Evolutionary conservation across 2,888 invertebrate species (phyloP), one percentile per base, ranked within the genome.

Genomic region (Endotricha flammealis): DNA sequence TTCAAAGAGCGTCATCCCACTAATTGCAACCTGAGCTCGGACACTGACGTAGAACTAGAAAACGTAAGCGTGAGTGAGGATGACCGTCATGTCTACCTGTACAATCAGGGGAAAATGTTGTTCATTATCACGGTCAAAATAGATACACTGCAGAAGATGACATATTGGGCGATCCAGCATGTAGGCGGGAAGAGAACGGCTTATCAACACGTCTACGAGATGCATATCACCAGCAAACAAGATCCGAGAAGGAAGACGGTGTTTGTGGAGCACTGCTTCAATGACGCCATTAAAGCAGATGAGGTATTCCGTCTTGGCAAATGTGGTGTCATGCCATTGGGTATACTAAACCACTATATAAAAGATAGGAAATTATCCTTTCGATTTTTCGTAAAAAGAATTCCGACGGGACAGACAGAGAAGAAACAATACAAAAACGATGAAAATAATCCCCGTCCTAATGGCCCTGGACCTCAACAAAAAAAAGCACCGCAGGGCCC

Each of bases 111-210:
- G 22, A 79, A 77, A 40, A 46, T 73, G 39, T 57, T 76, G 31
- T 85, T 80, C 43, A 66, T 78, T 23, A 45, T 85, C 7, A 81
- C 81, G 9, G 43, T 80, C 45, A 80, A 78, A 48, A 61, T 80
- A 8, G 79, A 80, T 35, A 75, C 74, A 8, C 45, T 69, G 29
- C 73, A 76, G 46, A 76, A 82, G 35, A 67, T 76, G 69, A 72
- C 64, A 2, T 85, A 70, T 45, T 85, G 79, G 79, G 44, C 67
- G 10, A 44, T 85, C 12, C 85, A 85, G 45, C 75, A 67, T 30
- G 77, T 85, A 22, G 85, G 83, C 12, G 65, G 68, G 25, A 77
- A 74, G 49, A 64, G 61, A 39, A 45, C 44, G 2, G 85, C 85
- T 1, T 60, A 64, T 11, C 71, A 79, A 31, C 71, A 78, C 39